phyloP scores from a whole-genome alignment of 30 jellyfish, hydroid and myxozoan genomes.

The Aurelia coerulea region DNA sequence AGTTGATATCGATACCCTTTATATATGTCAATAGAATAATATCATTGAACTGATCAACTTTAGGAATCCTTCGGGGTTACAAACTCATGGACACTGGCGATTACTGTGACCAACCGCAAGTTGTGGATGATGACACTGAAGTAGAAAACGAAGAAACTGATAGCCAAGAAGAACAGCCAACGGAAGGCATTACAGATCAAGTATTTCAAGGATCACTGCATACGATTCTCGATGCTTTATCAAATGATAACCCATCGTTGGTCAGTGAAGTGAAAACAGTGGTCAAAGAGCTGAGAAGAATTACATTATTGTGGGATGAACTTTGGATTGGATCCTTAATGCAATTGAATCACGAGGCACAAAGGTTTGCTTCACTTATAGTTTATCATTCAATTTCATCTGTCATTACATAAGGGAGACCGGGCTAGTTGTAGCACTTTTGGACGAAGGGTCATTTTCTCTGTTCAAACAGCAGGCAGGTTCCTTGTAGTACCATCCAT shows the following conservation, averaged over 20 bases:
- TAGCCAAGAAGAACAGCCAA: conserved; percentile 77
- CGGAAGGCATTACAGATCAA: conserved; percentile 77
- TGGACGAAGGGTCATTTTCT: too few relatives aligned
- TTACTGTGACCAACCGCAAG: conserved; percentile 90
- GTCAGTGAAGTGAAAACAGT: conserved; percentile 94
- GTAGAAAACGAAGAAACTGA: conserved; percentile 65
- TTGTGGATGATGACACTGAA: conserved; percentile 56
- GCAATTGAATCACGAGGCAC: conserved; percentile 98
- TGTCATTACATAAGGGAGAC: too few relatives aligned
- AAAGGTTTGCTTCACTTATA: conserved; percentile 49
- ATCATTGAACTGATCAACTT: neutral
- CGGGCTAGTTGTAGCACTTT: too few relatives aligned
- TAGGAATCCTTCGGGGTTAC: conserved; percentile 90
- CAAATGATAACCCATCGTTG: conserved; percentile 64
- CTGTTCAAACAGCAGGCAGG: too few relatives aligned
- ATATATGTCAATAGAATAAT: too few relatives aligned
- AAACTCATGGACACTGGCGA: conserved; percentile 70
- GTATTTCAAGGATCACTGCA: conserved; percentile 92
- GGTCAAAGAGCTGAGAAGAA: conserved; percentile 91
- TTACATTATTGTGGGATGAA: conserved; percentile 98
- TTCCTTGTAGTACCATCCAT: too few relatives aligned
- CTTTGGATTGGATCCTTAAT: conserved; percentile 97
- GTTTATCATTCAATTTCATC: neutral
- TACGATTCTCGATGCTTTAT: conserved; percentile 84
- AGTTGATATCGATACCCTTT: too few relatives aligned